Evolutionary conservation across 2,797 vertebrate species (phyloP), one percentile per base, ranked within the genome.

Genomic region (Dryobates pubescens): DNA sequence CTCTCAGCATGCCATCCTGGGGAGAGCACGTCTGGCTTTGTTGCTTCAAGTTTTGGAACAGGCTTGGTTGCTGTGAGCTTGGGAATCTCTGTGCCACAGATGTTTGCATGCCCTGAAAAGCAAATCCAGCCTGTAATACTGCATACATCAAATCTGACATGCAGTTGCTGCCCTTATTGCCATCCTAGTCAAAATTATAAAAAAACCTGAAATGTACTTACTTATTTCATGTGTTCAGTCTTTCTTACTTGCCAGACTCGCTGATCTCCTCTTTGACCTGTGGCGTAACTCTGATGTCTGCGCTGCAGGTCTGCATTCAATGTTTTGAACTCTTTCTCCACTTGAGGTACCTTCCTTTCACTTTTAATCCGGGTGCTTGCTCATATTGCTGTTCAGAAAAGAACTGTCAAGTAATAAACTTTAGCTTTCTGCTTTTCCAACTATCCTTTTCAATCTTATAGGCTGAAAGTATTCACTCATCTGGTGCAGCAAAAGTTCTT

Each of bases 11-110:
- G 91, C 80, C 86, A 91, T 88, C 92, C 91, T 61, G 85, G 94
- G 92, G 91, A 96, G 89, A 91, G 67, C 1, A 8, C 2, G 59
- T 94, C 95, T 96, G 95, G 70, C 73, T 94, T 91, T 89, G 63
- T 69, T 76, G 85, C 74, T 88, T 96, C 57, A 47, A 89, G 73
- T 78, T 91, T 89, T 92, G 89, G 89, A 92, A 73, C 17, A 23
- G 34, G 43, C 38, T 75, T 75, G 23, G 59, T 70, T 83, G 34
- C 76, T 93, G 85, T 2, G 43, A 88, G 70, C 61, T 91, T 79
- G 74, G 45, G 87, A 94, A 91, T 92, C 91, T 95, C 93, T 96
- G 95, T 91, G 71, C 67, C 91, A 88, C 96, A 96, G 95, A 96
- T 96, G 93, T 96, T 93, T 4, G 7, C 80, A 57, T 67, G 27